Evolutionary conservation across 1,140 invertebrate species (phyloP), one percentile per base, ranked within the genome.

Genomic region (Sycobia sp.): DNA sequence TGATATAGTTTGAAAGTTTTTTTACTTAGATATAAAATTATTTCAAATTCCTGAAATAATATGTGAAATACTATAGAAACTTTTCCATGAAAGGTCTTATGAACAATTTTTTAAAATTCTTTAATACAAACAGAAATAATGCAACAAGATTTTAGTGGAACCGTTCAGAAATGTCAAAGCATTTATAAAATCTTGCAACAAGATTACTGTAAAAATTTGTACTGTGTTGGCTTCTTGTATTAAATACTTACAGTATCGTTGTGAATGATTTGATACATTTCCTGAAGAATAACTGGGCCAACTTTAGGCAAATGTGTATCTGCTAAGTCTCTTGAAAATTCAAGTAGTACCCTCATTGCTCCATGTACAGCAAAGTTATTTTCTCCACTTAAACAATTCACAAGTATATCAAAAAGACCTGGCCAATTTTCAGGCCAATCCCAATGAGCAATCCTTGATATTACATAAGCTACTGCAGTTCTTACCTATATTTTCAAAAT

Each of bases 401-500:
- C 86, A 32, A 93, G 82, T 49, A 91, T 86, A 61, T 89, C 84
- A 69, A 92, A 91, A 4, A 92, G 75, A 36, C 89, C 85, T 8
- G 89, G 86, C 91, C 91, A 93, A 56, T 86, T 80, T 66, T 91
- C 89, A 0, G 91, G 91, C 88, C 91, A 92, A 77, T 93, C 91
- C 82, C 88, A 90, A 65, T 88, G 85, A 0, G 90, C 91, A 65
- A 93, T 91, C 5, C 87, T 86, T 3, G 90, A 89, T 55, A 92
- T 87, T 3, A 88, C 88, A 78, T 90, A 89, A 0, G 91, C 91
- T 13, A 91, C 86, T 32, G 89, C 87, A 23, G 86, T 85, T 22
- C 89, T 76, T 34, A 89, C 85, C 80, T 83, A 62, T 23, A 39
- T 34, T 63, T 56, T 46, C 16, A 64, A 16, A 39, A 38, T 23